Evolutionary conservation across 2,888 invertebrate species (phyloP), one percentile per base, ranked within the genome.

Genomic region (Lymantria monacha): DNA sequence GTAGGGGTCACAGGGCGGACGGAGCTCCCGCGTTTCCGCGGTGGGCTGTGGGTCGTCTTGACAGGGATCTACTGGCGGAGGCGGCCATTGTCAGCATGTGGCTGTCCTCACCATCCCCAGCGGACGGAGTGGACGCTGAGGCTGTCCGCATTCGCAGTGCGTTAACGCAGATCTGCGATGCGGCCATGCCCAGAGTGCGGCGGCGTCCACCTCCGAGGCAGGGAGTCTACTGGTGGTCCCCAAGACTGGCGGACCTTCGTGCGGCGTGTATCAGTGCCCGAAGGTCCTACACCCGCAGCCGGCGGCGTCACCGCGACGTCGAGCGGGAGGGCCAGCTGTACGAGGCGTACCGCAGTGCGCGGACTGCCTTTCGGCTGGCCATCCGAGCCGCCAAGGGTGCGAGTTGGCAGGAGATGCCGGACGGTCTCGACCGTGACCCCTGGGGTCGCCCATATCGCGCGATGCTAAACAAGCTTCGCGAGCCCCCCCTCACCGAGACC

Each of bases 381-480:
- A 8, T 33, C 33, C 10, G 33, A 5, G 5, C 5, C 10, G 33
- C 3, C 33, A 33, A 33, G 33, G 33, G 7, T 9, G 33, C 7
- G 5, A 33, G 10, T 9, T 8, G 9, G 33, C 33, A 33, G 33
- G 33, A 33, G 33, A 33, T 33, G 9, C 33, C 7, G 33, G 33
- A 33, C 9, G 9, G 33, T 33, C 33, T 33, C 33, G 3, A 33
- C 5, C 33, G 33, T 38, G 42, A 42, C 30, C 42, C 42, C 42
- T 42, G 3, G 22, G 30, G 42, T 10, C 22, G 30, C 11, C 42
- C 42, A 3, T 42, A 42, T n/a, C 11, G 11, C 3, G 30, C 13
- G 50, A 22, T 0, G 70, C 56, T 14, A 69, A 63, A 0, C 59
- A 48, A 11, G 69, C 65, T 7, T 9, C 30, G 49, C 64, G 0